These are phyloP conservation scores for Edolisoma coerulescens DNA, from an alignment of 2,113 vertebrate genomes.

Conservation along the genomic window DNA sequence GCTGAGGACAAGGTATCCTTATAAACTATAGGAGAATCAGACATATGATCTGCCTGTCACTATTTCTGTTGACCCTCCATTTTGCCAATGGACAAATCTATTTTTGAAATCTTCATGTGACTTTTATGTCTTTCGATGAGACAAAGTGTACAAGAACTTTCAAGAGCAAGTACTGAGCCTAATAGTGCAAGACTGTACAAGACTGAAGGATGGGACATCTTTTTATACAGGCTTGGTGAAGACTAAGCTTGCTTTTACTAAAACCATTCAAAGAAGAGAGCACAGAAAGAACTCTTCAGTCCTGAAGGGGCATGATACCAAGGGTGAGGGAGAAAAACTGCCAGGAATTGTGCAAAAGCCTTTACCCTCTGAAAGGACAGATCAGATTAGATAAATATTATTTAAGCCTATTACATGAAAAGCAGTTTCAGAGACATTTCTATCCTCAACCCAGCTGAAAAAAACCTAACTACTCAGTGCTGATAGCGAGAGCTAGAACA, in stretches of 20 bases:
- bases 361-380: not conserved
- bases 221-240: not conserved
- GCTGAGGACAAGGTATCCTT: not conserved
- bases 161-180: not conserved
- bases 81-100: not conserved
- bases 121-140: not conserved
- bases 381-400: not conserved
- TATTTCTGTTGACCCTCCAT: not conserved
- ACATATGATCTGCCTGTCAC: not conserved
- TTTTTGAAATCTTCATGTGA: not conserved
- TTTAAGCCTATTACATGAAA: not conserved
- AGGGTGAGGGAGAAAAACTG: not conserved
- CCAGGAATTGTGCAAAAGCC: not conserved
- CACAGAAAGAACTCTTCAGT: not conserved
- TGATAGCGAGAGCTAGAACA: not conserved
- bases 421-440: not conserved
- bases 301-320: not conserved
- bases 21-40: not conserved
- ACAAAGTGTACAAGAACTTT: not conserved
- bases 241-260: not conserved
- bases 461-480: not conserved
- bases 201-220: not conserved
- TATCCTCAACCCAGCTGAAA: not conserved
- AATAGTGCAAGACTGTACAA: not conserved
- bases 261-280: not conserved